Evolutionary conservation across 2,113 vertebrate species (phyloP).

Genomic region (Sciurus niger): DNA sequence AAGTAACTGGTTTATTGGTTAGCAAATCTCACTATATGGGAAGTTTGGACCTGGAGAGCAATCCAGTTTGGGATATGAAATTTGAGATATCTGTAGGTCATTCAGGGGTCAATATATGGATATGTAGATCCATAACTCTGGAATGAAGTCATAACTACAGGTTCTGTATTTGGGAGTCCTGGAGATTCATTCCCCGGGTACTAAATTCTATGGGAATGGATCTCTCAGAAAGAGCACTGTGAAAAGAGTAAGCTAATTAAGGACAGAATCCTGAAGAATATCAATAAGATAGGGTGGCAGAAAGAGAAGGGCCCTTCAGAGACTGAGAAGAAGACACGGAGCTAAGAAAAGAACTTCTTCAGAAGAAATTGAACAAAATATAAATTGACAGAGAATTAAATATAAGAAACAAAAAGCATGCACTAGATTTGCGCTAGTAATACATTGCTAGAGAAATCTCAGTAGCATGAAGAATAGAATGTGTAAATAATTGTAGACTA

Average conservation of each 20-base stretch:
- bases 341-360: not conserved
- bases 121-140: not conserved
- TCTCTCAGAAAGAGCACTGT: not conserved
- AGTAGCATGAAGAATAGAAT: not conserved
- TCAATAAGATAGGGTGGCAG: not conserved
- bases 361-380: not conserved
- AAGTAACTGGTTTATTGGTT: not conserved
- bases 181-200: not conserved
- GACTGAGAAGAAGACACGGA: not conserved
- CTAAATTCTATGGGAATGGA: not conserved
- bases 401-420: not conserved
- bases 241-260: not conserved
- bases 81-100: not conserved
- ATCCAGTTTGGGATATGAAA: not conserved
- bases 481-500: not conserved
- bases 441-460: not conserved
- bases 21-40: not conserved
- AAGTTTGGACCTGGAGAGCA: not conserved
- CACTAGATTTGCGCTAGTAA: not conserved
- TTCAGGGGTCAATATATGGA: not conserved
- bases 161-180: not conserved
- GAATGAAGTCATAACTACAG: not conserved
- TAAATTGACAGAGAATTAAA: not conserved
- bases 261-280: not conserved
- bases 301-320: not conserved